A percentile compares a stretch with the other conserved stretches of the same genome.
Conservation (phyloP, 2,113 vertebrate genomes). For the Coregonus clupeaformis region DNA sequence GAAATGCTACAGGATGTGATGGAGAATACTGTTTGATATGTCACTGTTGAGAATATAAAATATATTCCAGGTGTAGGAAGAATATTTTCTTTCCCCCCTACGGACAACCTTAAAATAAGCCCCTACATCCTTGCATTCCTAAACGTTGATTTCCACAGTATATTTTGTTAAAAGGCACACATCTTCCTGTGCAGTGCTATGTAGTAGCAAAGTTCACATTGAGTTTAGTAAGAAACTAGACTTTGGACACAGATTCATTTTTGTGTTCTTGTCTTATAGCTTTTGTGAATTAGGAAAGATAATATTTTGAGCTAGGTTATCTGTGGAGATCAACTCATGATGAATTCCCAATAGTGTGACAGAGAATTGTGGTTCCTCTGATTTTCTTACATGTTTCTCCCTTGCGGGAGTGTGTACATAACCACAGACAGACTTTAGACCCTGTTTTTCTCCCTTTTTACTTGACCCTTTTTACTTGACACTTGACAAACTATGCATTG, state of each 20-base stretch:
- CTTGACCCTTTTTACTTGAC: neutral
- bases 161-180: neutral
- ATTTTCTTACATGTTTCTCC: neutral
- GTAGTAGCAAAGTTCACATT: neutral
- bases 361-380: neutral
- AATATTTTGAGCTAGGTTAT: too few relatives aligned
- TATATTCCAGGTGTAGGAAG: neutral
- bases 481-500: neutral
- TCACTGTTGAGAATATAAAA: conserved; percentile 23
- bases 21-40: neutral
- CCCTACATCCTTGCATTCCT: neutral
- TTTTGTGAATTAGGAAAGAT: neutral
- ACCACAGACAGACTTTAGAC: neutral
- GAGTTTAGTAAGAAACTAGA: conserved; percentile 22
- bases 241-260: neutral
- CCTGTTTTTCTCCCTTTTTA: neutral
- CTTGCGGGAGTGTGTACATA: neutral
- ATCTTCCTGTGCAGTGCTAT: neutral
- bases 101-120: conserved; percentile 25
- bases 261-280: neutral
- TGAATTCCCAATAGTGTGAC: neutral
- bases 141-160: conserved; percentile 17
- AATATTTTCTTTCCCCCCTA: neutral
- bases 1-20: neutral
- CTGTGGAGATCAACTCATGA: neutral